phyloP scores from a whole-genome alignment of 2,113 vertebrate genomes.

The Lucifuga dentata region DNA sequence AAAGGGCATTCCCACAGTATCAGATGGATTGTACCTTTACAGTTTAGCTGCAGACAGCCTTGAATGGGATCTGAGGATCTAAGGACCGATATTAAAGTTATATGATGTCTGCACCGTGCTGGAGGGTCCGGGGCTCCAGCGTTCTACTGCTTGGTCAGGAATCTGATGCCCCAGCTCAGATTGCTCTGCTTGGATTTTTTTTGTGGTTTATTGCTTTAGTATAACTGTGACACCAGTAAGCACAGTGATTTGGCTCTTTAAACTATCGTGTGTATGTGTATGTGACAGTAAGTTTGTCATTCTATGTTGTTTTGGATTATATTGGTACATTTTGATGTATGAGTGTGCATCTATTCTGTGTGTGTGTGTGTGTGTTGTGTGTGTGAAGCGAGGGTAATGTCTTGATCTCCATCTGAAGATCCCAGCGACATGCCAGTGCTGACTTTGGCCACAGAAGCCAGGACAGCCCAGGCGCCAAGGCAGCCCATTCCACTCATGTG shows the following conservation, averaged over 20 bases:
- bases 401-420: slow-evolving; percentile 72
- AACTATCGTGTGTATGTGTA: neutral
- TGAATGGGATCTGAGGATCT: slow-evolving; percentile 12
- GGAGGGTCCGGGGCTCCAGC: slow-evolving; percentile 5
- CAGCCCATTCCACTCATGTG: slow-evolving; percentile 61
- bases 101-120: slow-evolving; percentile 5
- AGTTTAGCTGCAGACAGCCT: slow-evolving; percentile 15
- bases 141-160: slow-evolving; percentile 41
- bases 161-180: slow-evolving; percentile 50
- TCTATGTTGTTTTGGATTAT: slow-evolving; percentile 8
- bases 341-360: slow-evolving; percentile 6
- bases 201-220: slow-evolving; percentile 9
- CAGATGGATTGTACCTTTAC: neutral
- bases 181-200: slow-evolving; percentile 39
- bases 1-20: neutral
- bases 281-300: neutral
- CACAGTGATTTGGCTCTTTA: neutral
- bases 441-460: slow-evolving; percentile 72
- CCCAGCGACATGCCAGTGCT: slow-evolving; percentile 67
- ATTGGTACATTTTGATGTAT: slow-evolving; percentile 1
- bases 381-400: slow-evolving; percentile 45
- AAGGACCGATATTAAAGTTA: slow-evolving; percentile 26
- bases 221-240: neutral
- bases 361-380: slow-evolving; percentile 2
- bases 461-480: slow-evolving; percentile 61